Evolutionary conservation across 2,888 invertebrate species (phyloP), one percentile per base, ranked within the genome.

Genomic region (Drosophila mimica): DNA sequence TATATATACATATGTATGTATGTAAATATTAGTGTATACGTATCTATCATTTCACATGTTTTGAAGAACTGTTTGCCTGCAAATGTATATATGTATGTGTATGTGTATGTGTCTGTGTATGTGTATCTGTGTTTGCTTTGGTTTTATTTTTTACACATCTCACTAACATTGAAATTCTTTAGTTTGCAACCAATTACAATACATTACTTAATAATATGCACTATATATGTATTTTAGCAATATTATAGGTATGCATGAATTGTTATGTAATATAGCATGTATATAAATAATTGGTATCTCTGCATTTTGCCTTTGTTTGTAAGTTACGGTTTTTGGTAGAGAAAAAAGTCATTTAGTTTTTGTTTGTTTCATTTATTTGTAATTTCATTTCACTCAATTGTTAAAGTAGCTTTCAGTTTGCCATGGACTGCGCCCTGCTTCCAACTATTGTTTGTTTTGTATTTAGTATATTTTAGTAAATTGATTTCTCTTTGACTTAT

Each of bases 341-440:
- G 79, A 83, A 82, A 88, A 87, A 88, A 89, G 83, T 83, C 89
- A 62, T 80, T 87, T 69, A 72, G 31, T 70, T 69, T 57, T 71
- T 57, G 52, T 70, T 60, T 72, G 57, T 78, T 81, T 67, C 62
- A 61, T 79, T 66, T 73, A 70, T 71, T 65, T 72, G 72, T 72
- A 76, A 76, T 70, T 67, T 74, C 70, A 70, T 82, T 81, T 76
- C 79, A 68, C 72, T 67, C 78, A 78, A 80, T 73, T 68, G 63
- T 83, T 73, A 73, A 74, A 79, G 72, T 70, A 80, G 76, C 69
- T 63, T 85, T 81, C 70, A 79, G 78, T 80, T 76, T 79, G 76
- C 77, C 76, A 71, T 80, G 80, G 76, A 78, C 78, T 80, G 77
- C 70, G 80, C 80, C 70, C 71, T 67, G 71, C 67, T 80, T 71